Evolutionary conservation across 64 coral and sea anemone genomes (phyloP).

Genomic region (Cladopsammia gracilis): DNA sequence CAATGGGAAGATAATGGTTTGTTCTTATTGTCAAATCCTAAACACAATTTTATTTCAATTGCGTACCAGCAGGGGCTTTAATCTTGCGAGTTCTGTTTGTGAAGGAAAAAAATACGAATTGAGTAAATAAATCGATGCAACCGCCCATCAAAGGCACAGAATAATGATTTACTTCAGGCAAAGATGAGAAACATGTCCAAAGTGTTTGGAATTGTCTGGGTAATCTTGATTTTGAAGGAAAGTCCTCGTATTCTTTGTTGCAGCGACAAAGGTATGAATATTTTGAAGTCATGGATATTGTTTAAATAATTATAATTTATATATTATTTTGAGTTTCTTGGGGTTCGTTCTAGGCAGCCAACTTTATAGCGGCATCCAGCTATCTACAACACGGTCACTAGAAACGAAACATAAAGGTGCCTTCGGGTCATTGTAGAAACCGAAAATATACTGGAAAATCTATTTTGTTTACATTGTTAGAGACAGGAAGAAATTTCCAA

Average conservation of each 20-base stretch:
- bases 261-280: slow-evolving; percentile 33
- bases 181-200: not conserved
- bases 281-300: not conserved
- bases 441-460: too few relatives aligned
- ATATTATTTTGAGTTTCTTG: too few relatives aligned
- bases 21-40: not conserved
- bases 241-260: not conserved
- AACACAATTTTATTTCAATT: not conserved
- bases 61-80: not conserved
- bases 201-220: not conserved
- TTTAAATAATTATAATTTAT: too few relatives aligned
- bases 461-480: too few relatives aligned
- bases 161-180: not conserved
- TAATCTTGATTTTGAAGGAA: not conserved
- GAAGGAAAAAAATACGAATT: not conserved
- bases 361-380: too few relatives aligned
- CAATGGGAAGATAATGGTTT: not conserved
- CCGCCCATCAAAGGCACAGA: not conserved
- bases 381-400: too few relatives aligned
- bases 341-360: too few relatives aligned
- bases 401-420: too few relatives aligned
- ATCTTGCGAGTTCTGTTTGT: not conserved
- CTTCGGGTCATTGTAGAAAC: too few relatives aligned
- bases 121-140: not conserved
- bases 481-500: too few relatives aligned